Conservation (phyloP, 2,888 invertebrate species). For the Apodemia zela region DNA sequence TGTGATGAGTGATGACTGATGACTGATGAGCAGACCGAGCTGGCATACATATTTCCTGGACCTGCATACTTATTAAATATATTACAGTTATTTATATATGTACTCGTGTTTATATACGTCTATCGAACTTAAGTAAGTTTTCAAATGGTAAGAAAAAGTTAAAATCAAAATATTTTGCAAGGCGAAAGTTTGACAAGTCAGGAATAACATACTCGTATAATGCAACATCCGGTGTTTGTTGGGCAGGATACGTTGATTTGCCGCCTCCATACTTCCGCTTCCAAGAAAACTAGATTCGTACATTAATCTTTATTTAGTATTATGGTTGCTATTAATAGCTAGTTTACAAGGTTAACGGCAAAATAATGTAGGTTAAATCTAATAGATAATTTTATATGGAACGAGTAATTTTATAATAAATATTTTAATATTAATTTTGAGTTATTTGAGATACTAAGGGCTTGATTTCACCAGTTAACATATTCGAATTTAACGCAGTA, state of each 20-base stretch:
- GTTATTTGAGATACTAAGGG: too few species aligned
- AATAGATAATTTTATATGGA: not conserved
- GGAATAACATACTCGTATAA: conserved; percentile 7
- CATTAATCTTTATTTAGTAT: not conserved
- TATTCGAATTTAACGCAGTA: too few species aligned
- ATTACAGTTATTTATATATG: too few species aligned
- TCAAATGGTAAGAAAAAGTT: too few species aligned
- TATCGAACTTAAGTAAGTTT: too few species aligned
- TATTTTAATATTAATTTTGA: too few species aligned
- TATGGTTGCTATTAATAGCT: not conserved
- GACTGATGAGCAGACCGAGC: too few species aligned
- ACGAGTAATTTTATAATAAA: not conserved
- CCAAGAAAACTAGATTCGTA: conserved; percentile 12
- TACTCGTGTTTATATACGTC: too few species aligned
- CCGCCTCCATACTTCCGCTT: conserved; percentile 20
- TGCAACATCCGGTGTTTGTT: conserved; percentile 15
- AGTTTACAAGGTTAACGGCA: not conserved
- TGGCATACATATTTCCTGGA: too few species aligned
- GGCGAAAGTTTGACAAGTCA: conserved; percentile 6
- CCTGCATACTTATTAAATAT: too few species aligned
- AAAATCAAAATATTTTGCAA: not conserved
- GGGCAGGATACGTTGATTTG: conserved; percentile 20
- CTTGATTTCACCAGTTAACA: too few species aligned
- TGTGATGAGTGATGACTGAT: too few species aligned
- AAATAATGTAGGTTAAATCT: not conserved